Evolutionary conservation across 30 jellyfish, hydroid and myxozoan genomes (phyloP).

Genomic region (Turritopsis dohrnii): DNA sequence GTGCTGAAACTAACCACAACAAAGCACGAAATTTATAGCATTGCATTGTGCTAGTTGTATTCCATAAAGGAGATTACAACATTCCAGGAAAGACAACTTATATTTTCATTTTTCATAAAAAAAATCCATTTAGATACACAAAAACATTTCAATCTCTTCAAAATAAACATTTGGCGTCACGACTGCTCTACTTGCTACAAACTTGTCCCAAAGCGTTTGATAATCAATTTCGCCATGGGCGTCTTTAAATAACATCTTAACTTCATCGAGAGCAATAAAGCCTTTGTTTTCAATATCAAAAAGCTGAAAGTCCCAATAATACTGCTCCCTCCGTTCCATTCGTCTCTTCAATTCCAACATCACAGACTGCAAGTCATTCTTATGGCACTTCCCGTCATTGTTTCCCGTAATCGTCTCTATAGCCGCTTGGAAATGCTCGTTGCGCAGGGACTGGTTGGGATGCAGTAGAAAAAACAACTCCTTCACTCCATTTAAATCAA

Average conservation of each 20-base stretch:
- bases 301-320: background rate
- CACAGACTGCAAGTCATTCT: background rate
- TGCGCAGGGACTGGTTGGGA: background rate
- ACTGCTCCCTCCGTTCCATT: background rate
- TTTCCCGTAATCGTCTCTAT: background rate
- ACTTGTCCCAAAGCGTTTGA: background rate
- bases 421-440: background rate
- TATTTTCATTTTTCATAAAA: background rate
- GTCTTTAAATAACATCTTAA: background rate
- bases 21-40: too few species aligned
- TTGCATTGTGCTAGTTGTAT: too few species aligned
- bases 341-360: background rate
- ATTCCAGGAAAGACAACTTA: too few species aligned
- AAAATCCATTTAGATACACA: background rate
- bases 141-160: slow-evolving; percentile 9
- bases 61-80: too few species aligned
- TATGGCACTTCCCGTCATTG: background rate
- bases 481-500: background rate
- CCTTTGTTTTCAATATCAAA: background rate
- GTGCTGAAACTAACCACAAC: too few species aligned
- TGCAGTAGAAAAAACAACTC: background rate
- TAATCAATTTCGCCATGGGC: slow-evolving; percentile 11
- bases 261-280: background rate
- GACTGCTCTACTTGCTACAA: background rate
- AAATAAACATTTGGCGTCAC: background rate